Base-by-base conservation (phyloP, 2,797 vertebrate genomes). In the Sebastes umbrosus region DNA sequence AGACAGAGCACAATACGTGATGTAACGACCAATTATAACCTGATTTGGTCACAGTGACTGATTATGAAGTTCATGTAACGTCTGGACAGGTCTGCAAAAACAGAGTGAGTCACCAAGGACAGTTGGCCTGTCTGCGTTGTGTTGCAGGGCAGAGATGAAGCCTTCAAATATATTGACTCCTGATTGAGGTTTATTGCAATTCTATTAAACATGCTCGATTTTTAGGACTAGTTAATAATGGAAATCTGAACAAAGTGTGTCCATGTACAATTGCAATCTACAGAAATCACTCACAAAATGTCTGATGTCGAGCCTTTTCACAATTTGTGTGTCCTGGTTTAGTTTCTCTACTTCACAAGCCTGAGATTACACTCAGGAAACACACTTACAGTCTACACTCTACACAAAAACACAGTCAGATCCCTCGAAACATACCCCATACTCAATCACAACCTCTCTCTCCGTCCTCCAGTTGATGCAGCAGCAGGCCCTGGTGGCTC, bases 401-500 rank as follows among this genome's bases (percentile, higher is more conserved):
- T 10, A 60, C 80, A 24, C 39, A 27, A 12, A 12, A 57, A 36
- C 46, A 31, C 60, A 68, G 20, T 80, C 67, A 36, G 43, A 65
- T 64, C 27, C 8, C 36, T 69, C 62, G 24, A 29, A 76, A 67
- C 32, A n/a, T 43, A 29, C 27, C 46, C 31, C 6, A n/a, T 12
- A 55, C 31, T 18, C 25, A 24, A 58, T 25, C 55, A 31, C 58
- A 31, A 60, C 18, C n/a, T 25, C 22, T 18, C 36, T 60, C 54
- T 67, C 32, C 9, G 0, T 75, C 83, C 75, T 73, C 3, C 93
- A 98, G 98, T 87, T 98, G 89, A 98, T 98, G 96, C 98, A 98
- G 95, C 97, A 98, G 94, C 97, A 99, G 96, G 97, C 98, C 72
- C 94, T 98, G 94, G 97, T 98, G 77, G 97, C 98, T 39, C 98